A percentile compares a stretch with the other conserved stretches of the same genome.
Conservation (phyloP, 2,888 invertebrate species). For the Meghimatium bilineatum region DNA sequence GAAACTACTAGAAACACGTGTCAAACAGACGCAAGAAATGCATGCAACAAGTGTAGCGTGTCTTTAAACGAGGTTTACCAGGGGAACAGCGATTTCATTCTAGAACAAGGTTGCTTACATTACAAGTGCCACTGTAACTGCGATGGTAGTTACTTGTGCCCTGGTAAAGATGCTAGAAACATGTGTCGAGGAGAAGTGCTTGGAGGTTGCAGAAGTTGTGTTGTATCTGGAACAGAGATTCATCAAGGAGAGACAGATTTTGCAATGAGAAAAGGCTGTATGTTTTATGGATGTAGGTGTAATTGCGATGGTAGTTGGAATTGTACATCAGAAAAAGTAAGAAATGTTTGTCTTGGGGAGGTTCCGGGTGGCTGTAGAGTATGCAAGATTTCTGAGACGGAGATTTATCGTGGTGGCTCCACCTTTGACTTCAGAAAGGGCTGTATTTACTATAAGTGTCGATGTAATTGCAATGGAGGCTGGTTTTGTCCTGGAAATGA, state of each 20-base stretch:
- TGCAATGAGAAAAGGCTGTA: constrained; percentile 61
- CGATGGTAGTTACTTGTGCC: constrained; percentile 65
- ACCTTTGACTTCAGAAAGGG: constrained; percentile 61
- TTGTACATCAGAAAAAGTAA: constrained; percentile 62
- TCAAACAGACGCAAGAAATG: constrained; percentile 51
- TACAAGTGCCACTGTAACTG: constrained; percentile 67
- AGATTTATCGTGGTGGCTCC: constrained; percentile 57
- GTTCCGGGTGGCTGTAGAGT: constrained; percentile 56
- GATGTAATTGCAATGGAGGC: constrained; percentile 67
- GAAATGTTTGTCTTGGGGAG: constrained; percentile 58
- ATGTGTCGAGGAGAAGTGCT: constrained; percentile 52
- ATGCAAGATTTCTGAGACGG: constrained; percentile 58
- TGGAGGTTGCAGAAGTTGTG: constrained; percentile 56
- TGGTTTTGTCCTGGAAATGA: constrained; percentile 66
- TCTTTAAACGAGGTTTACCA: constrained; percentile 40
- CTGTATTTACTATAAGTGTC: constrained; percentile 66
- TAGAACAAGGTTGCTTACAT: constrained; percentile 53
- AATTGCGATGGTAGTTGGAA: constrained; percentile 69
- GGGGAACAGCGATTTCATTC: constrained; percentile 52
- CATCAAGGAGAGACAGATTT: constrained; percentile 62
- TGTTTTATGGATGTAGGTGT: constrained; percentile 63
- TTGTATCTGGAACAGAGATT: constrained; percentile 51
- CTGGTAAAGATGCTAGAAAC: constrained; percentile 53
- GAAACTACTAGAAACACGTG: constrained; percentile 56
- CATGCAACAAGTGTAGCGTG: constrained; percentile 44